Evolutionary conservation across 2,797 vertebrate genomes (phyloP), one percentile per base, ranked within the genome.

Genomic region (Naso thynnoides): DNA sequence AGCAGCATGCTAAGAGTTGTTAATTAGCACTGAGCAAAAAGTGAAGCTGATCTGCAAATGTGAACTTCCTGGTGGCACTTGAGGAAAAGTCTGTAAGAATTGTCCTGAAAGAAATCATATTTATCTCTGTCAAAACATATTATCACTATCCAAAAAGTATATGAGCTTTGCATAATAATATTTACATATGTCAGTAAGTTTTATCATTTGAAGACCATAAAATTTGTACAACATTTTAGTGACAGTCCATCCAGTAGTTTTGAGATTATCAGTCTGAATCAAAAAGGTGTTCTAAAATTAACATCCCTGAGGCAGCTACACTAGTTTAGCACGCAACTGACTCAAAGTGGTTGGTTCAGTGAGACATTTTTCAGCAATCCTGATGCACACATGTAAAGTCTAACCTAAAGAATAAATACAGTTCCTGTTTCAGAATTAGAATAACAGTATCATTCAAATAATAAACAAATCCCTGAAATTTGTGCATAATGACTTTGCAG

Each of bases 361-460:
- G 5, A 26, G 14, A 11, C 16, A 7, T 33, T 42, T 56, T 33
- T 33, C 47, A 31, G 7, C 3, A n/a, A 24, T 18, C 5, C 7
- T 55, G 14, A 19, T 9, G 1, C 2, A 36, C 13, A 36, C 5
- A 27, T 3, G 6, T 23, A 42, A 38, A 2, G 5, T 29, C 3
- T 6, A 29, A 24, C 36, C n/a, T 24, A 9, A 11, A 2, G 42
- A 2, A 73, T 61, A 38, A 60, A 78, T 70, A 65, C 45, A 19
- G 67, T 76, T 60, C 61, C 49, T 64, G 0, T 55, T 50, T 67
- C 42, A 31, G 36, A 13, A 21, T 13, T 4, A 33, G n/a, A 19
- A 59, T 24, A 33, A 70, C 66, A 1, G 24, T 52, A 27, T 45
- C 21, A 93, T 88, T 82, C 82, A 93, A 93, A 93, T 92, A 49